phyloP scores from a whole-genome alignment of 2,797 vertebrate species.

The Pelochelys cantorii region DNA sequence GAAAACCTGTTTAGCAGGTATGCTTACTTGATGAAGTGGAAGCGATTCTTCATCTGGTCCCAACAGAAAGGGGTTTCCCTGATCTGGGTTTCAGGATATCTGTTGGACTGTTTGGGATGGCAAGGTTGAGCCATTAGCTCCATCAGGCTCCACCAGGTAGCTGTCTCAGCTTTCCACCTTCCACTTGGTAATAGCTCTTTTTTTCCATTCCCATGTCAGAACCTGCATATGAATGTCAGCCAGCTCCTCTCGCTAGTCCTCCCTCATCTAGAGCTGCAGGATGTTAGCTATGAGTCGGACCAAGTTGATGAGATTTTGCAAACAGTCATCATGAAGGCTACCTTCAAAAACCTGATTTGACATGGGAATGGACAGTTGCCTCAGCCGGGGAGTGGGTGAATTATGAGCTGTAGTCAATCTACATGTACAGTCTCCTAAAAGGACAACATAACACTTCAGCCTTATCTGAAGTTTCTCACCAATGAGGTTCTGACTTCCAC shows the following conservation, averaged over 20 bases:
- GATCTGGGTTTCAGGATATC: not conserved
- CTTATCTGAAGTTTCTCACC: not conserved
- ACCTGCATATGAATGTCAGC: conserved; percentile 82
- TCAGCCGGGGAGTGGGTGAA: not conserved
- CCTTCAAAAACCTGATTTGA: no score
- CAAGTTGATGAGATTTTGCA: conserved; percentile 88
- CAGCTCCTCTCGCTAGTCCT: conserved; percentile 85
- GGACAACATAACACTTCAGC: not conserved
- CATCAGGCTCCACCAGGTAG: not conserved
- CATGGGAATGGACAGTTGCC: not conserved
- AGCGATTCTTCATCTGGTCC: not conserved
- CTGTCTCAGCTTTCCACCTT: not conserved
- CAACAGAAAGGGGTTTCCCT: not conserved
- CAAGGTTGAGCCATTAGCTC: not conserved
- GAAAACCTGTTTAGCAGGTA: not conserved
- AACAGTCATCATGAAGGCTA: conserved; percentile 69
- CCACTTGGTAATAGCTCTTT: not conserved
- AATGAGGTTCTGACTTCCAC: not conserved
- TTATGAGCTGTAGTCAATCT: not conserved
- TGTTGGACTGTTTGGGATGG: not conserved
- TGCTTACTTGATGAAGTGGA: not conserved
- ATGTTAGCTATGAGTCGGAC: conserved; percentile 82
- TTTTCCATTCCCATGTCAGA: not conserved
- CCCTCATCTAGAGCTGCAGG: conserved; percentile 85
- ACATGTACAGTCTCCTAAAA: not conserved